Evolutionary conservation across 2,113 vertebrate genomes (phyloP).

Genomic region (Vicugna pacos): DNA sequence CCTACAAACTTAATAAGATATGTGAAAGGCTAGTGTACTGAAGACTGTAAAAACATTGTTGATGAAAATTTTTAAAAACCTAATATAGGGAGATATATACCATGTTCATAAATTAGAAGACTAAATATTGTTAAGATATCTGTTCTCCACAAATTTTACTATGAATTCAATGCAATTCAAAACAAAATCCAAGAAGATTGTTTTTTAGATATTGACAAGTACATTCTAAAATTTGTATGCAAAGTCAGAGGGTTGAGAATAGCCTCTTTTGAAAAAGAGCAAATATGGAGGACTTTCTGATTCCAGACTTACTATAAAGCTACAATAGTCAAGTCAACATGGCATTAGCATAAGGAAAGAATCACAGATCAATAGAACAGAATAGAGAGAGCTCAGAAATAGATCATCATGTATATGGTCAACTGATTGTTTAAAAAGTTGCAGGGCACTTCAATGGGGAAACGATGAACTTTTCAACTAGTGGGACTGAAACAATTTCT

Average conservation of each 20-base stretch:
- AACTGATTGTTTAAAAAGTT: not conserved
- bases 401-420: not conserved
- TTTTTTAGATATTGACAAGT: not conserved
- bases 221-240: not conserved
- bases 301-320: not conserved
- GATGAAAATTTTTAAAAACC: not conserved
- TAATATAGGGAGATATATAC: not conserved
- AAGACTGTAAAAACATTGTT: not conserved
- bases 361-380: not conserved
- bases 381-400: not conserved
- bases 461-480: not conserved
- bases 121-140: not conserved
- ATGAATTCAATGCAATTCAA: not conserved
- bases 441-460: not conserved
- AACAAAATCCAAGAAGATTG: not conserved
- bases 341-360: not conserved
- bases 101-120: not conserved
- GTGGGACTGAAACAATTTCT: not conserved
- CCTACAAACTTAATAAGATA: not conserved
- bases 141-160: not conserved
- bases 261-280: not conserved
- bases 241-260: not conserved
- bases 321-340: not conserved
- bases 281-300: not conserved
- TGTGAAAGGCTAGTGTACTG: not conserved